Conservation (phyloP, 2,888 invertebrate genomes). For the Parochlus steinenii region DNA sequence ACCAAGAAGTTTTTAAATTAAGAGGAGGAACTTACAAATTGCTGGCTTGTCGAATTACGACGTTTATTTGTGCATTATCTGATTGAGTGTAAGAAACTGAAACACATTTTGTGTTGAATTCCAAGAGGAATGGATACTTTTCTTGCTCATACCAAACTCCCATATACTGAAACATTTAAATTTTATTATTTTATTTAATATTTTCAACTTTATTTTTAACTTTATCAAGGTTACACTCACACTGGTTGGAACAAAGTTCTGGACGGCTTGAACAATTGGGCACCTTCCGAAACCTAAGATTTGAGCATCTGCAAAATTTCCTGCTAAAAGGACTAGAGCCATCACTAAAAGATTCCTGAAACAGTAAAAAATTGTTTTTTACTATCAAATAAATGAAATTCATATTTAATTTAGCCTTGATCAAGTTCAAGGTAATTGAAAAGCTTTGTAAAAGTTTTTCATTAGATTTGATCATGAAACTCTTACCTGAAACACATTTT, state of each 20-base stretch:
- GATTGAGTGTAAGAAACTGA: constrained; percentile 42
- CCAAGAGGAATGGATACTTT: constrained; percentile 58
- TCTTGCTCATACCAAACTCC: constrained; percentile 66
- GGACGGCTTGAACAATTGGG: constrained; percentile 41
- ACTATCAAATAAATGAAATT: no score
- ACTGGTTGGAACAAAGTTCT: constrained; percentile 37
- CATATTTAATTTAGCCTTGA: no score
- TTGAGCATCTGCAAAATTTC: no score
- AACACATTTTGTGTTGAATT: constrained; percentile 56
- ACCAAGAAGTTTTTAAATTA: constrained; percentile 8
- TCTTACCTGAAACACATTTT: no score
- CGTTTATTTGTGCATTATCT: constrained; percentile 32
- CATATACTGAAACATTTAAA: constrained; percentile 48
- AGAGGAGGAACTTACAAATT: constrained; percentile 34
- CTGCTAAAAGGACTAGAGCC: no score
- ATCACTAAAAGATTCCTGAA: no score
- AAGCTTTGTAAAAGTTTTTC: no score
- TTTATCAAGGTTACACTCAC: constrained; percentile 2
- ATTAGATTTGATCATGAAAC: no score
- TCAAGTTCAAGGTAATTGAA: no score
- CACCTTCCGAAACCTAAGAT: constrained; percentile 46
- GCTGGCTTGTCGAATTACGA: constrained; percentile 33
- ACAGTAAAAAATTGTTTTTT: no score
- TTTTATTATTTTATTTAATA: no score
- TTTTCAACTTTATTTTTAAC: constrained; percentile 14